phyloP scores from a whole-genome alignment of 2,888 invertebrate genomes.

The Xanthorhoe designata region DNA sequence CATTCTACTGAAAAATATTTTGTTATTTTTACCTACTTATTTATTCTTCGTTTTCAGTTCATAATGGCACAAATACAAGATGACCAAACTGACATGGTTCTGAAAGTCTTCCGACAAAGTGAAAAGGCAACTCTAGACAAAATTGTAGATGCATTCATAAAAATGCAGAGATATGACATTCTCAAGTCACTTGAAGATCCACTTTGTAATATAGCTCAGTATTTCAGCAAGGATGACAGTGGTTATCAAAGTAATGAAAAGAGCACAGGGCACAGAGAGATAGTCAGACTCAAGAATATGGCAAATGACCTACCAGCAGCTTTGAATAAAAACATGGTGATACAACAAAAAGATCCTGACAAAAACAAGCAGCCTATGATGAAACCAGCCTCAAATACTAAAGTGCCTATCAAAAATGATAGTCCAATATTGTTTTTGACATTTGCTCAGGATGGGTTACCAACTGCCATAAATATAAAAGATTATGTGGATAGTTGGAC shows the following conservation, averaged over 20 bases:
- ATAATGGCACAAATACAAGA: constrained; percentile 82
- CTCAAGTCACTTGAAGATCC: constrained; percentile 78
- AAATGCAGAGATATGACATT: constrained; percentile 81
- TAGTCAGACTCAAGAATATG: constrained; percentile 70
- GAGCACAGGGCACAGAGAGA: constrained; percentile 63
- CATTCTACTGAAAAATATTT: neutral
- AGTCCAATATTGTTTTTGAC: constrained; percentile 79
- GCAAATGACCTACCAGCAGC: constrained; percentile 73
- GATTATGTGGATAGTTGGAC: constrained; percentile 77
- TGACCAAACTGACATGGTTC: constrained; percentile 82
- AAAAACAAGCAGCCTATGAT: constrained; percentile 57
- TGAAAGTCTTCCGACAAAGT: constrained; percentile 82
- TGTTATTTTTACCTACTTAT: neutral
- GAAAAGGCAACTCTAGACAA: constrained; percentile 83
- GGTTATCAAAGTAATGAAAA: constrained; percentile 75
- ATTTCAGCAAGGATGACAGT: constrained; percentile 75
- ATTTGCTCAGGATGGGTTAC: constrained; percentile 81
- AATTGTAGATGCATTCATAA: constrained; percentile 76
- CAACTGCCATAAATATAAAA: constrained; percentile 76
- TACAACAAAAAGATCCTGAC: constrained; percentile 60
- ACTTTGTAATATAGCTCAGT: constrained; percentile 66
- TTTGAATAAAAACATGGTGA: constrained; percentile 65
- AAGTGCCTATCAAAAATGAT: constrained; percentile 58
- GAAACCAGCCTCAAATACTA: constrained; percentile 50
- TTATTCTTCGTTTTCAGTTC: constrained; percentile 65